Conservation (phyloP, 2,888 invertebrate species). For the Agrotis segetum region DNA sequence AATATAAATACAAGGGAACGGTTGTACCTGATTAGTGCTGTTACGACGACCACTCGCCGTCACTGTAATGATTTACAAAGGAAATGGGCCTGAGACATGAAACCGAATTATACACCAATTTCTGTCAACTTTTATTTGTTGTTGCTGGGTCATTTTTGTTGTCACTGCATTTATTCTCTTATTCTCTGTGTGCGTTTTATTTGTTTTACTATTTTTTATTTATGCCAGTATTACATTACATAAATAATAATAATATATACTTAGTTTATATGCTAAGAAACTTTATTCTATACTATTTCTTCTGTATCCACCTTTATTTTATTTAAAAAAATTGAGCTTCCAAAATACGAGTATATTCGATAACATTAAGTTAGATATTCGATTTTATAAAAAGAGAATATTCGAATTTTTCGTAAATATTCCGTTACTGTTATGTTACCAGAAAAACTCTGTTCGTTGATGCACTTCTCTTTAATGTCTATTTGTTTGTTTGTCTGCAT, state of each 20-base stretch:
- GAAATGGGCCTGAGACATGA: slow-evolving; percentile 79
- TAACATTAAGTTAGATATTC: no score
- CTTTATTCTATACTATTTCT: no score
- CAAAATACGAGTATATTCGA: no score
- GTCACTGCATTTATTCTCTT: slow-evolving; percentile 22
- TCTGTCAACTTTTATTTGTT: slow-evolving; percentile 77
- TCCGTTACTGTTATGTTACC: neutral
- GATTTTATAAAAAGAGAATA: no score
- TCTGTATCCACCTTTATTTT: no score
- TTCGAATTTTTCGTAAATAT: neutral
- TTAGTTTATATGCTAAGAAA: no score
- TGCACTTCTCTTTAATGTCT: neutral
- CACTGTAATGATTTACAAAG: slow-evolving; percentile 75
- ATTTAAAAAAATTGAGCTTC: no score
- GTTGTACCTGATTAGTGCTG: slow-evolving; percentile 71
- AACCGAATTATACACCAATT: slow-evolving; percentile 80
- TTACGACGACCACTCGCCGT: slow-evolving; percentile 67
- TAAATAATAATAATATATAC: no score
- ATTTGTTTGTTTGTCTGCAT: slow-evolving; percentile 4
- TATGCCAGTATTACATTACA: no score
- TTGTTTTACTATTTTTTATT: no score
- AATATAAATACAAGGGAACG: slow-evolving; percentile 59
- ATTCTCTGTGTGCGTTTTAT: neutral
- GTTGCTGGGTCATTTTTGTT: slow-evolving; percentile 59
- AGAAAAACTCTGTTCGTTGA: neutral